Percentiles rank a stretch among this genome's conserved stretches.
Conservation (phyloP, 2,113 vertebrate genomes). For the Menidia beryllina region DNA sequence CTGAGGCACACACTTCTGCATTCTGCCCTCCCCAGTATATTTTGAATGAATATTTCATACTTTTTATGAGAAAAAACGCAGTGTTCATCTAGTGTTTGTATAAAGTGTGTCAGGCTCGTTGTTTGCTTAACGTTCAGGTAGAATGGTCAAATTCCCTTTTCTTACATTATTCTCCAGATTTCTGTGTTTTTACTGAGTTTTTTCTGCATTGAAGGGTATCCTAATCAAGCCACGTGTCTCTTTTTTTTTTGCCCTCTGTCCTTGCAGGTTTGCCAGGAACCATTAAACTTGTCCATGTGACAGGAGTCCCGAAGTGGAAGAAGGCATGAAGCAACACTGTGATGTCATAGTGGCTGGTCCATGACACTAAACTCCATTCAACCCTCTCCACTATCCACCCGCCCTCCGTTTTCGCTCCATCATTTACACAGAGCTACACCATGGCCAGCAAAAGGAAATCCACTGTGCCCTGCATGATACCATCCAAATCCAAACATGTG, state of each 20-base stretch:
- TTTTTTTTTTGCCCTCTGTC: constrained; percentile 24
- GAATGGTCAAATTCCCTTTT: constrained; percentile 14
- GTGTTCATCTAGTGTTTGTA: constrained; percentile 6
- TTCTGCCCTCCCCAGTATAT: constrained; percentile 19
- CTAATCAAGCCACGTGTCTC: constrained; percentile 23
- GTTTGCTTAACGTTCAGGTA: constrained; percentile 2
- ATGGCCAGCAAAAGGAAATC: constrained; percentile 99
- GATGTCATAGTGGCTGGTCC: constrained; percentile 79
- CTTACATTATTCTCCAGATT: background rate
- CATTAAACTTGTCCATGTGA: constrained; percentile 78
- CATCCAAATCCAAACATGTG: constrained; percentile 88
- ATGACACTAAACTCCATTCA: constrained; percentile 77
- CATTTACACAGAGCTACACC: constrained; percentile 59
- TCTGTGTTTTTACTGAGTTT: background rate
- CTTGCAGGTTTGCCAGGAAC: constrained; percentile 70
- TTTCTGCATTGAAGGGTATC: constrained; percentile 16
- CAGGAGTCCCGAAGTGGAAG: constrained; percentile 72
- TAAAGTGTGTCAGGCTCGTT: background rate
- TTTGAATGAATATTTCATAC: constrained; percentile 40
- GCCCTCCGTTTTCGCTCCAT: constrained; percentile 69
- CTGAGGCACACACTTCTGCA: constrained; percentile 30
- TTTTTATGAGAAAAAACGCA: constrained; percentile 15
- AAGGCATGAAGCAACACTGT: constrained; percentile 77
- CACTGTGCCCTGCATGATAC: constrained; percentile 98
- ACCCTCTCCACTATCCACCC: constrained; percentile 74